Conservation (phyloP, 2,113 vertebrate genomes). For the Alethe castanea region DNA sequence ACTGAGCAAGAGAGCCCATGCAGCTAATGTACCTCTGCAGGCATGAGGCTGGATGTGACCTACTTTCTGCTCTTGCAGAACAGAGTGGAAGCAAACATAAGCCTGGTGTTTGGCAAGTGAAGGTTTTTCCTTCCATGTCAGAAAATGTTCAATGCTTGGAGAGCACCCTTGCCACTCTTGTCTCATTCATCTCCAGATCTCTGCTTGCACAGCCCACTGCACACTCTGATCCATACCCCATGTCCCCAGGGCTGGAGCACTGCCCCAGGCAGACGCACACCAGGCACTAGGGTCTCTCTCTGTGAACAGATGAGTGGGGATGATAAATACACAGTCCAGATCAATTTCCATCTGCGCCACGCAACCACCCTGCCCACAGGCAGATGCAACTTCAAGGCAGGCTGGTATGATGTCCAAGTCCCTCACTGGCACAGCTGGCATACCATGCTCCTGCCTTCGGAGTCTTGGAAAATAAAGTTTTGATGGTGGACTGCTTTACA, state of each 20-base stretch:
- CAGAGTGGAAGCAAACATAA: neutral
- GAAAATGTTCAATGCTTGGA: neutral
- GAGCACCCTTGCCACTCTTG: neutral
- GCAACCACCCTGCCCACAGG: neutral
- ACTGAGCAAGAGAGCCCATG: neutral
- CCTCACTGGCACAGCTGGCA: neutral
- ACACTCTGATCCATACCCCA: fast-evolving
- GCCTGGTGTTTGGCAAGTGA: neutral
- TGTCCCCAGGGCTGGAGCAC: neutral
- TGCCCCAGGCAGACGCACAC: neutral
- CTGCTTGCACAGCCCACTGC: neutral
- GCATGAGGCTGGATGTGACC: constrained; percentile 2
- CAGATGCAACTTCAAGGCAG: neutral
- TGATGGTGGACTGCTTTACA: neutral
- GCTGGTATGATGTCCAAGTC: neutral
- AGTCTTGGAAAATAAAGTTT: neutral
- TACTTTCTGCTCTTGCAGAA: constrained; percentile 25
- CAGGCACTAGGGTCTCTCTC: neutral
- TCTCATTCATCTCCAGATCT: neutral
- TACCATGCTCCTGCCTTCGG: neutral
- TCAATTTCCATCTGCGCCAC: fast-evolving
- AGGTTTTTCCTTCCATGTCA: neutral
- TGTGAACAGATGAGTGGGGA: neutral
- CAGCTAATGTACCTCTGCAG: neutral
- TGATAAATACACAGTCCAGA: neutral